Percentiles rank a stretch among this genome's conserved stretches.
Evolutionary conservation across 2,888 invertebrate species (phyloP).

Genomic region (Aproaerema taeniolella): DNA sequence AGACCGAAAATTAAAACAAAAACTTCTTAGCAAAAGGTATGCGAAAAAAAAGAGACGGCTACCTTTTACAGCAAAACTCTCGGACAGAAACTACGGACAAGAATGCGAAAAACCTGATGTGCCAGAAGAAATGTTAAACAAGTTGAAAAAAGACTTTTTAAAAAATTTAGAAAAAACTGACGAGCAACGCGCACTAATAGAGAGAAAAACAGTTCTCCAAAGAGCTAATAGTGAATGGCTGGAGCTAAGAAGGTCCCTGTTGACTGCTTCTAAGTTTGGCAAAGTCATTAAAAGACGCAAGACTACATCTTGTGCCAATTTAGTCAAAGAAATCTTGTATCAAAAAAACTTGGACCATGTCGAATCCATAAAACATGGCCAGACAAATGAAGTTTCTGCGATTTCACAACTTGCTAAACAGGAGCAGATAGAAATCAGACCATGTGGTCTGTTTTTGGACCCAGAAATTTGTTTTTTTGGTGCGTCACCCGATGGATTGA

Average conservation of each 20-base stretch:
- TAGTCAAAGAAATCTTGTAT: constrained; percentile 12
- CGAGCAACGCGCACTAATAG: constrained; percentile 10
- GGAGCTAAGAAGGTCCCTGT: constrained; percentile 16
- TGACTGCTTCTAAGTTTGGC: constrained; percentile 23
- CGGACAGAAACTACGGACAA: constrained; percentile 15
- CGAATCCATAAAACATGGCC: constrained; percentile 10
- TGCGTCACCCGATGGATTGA: too few relatives aligned
- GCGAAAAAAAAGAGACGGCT: too few relatives aligned
- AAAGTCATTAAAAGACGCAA: constrained; percentile 17
- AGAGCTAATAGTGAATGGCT: constrained; percentile 19
- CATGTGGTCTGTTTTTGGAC: constrained; percentile 18
- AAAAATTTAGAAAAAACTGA: constrained; percentile 9
- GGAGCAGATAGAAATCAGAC: constrained; percentile 8
- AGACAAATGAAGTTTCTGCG: constrained; percentile 10
- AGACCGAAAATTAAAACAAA: constrained; percentile 10
- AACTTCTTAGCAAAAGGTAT: constrained; percentile 9
- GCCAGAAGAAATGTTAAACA: constrained; percentile 12
- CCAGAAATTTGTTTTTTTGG: constrained; percentile 13
- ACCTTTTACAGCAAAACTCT: too few relatives aligned
- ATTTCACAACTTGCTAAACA: constrained; percentile 12
- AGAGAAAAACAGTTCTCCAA: constrained; percentile 17
- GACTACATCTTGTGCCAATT: constrained; percentile 3
- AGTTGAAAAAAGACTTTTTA: constrained; percentile 12
- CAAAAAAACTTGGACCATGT: constrained; percentile 7
- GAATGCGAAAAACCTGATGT: constrained; percentile 15